phyloP scores from a whole-genome alignment of 2,797 vertebrate genomes.

The Sebastes hubbsi region DNA sequence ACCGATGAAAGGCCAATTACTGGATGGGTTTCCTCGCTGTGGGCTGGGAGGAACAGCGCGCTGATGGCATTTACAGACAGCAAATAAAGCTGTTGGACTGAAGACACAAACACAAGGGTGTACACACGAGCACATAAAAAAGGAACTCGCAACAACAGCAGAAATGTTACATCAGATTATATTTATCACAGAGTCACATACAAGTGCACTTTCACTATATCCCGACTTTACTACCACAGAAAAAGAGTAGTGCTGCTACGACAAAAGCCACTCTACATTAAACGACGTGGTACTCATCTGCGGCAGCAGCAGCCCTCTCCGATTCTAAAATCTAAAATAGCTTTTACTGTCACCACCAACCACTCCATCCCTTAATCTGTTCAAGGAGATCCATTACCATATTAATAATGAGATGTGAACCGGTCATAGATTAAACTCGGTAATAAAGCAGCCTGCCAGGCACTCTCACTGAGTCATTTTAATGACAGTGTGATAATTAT shows the following conservation, averaged over 20 bases:
- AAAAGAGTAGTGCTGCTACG: background rate
- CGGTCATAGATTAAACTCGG: conserved; percentile 77
- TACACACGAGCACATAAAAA: conserved; percentile 6
- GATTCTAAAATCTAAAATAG: conserved; percentile 75
- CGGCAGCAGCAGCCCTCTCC: conserved; percentile 34
- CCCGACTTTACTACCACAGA: background rate
- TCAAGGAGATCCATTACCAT: conserved; percentile 84
- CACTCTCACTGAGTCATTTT: conserved; percentile 73
- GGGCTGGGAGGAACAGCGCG: background rate
- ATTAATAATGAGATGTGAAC: conserved; percentile 84
- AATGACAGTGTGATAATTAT: conserved; percentile 75
- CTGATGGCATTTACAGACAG: conserved; percentile 44
- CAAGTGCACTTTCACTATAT: conserved; percentile 4
- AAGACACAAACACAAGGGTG: background rate
- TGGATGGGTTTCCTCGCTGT: conserved; percentile 39
- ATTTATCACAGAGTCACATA: conserved; percentile 3
- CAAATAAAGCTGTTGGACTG: conserved; percentile 52
- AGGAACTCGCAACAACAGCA: background rate
- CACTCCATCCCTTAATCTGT: conserved; percentile 76
- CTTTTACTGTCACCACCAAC: conserved; percentile 73
- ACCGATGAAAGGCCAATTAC: conserved; percentile 62
- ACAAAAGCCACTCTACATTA: conserved; percentile 7
- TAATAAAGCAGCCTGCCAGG: conserved; percentile 80
- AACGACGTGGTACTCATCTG: conserved; percentile 41
- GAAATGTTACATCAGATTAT: background rate